Base-by-base conservation (phyloP, 2,888 invertebrate species). In the Osedax fenrisi region DNA sequence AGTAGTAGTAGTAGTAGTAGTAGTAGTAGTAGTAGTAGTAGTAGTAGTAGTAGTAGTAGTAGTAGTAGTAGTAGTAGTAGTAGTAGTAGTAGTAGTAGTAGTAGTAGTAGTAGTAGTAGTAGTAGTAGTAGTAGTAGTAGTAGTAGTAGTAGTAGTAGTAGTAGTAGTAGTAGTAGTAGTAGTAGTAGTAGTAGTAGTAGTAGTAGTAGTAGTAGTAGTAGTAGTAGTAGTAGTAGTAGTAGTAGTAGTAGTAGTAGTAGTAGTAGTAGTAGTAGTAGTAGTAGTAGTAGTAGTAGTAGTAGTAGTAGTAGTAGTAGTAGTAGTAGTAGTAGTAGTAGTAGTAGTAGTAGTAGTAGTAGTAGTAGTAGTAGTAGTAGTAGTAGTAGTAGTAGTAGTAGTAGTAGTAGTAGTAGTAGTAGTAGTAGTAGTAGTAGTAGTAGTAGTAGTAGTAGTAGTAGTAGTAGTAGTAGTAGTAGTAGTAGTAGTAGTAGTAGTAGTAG, bases 91-190 rank as follows among this genome's bases (percentile, higher is more conserved):
- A 61, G 61, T 3, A 3, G 61, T 3, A 61, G 61, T 3, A 3
- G 61, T 3, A 61, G 61, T 3, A 61, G 61, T 3, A 61, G 61
- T 3, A 61, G 61, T 3, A 61, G 61, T 3, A 61, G 61, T 3
- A 61, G 61, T 3, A 61, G 61, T 61, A 61, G 61, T 3, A 2
- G 61, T 61, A 61, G 61, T 22, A 61, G 61, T 66, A 66, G 67
- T 66, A 66, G 67, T 66, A 66, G 67, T 66, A 66, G 67, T 66
- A 66, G 67, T 66, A 66, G 67, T 66, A 66, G 67, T 66, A 66
- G 67, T 66, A 66, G 67, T 66, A 66, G 67, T 66, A 66, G 67
- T 21, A 66, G 67, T 66, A 66, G 67, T 66, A 56, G 0, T 56
- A 56, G n/a, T 17, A n/a, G 56, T 56, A 17, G 56, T n/a, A 0